Conservation (phyloP, 1,140 invertebrate species). For the Centruroides vittatus region DNA sequence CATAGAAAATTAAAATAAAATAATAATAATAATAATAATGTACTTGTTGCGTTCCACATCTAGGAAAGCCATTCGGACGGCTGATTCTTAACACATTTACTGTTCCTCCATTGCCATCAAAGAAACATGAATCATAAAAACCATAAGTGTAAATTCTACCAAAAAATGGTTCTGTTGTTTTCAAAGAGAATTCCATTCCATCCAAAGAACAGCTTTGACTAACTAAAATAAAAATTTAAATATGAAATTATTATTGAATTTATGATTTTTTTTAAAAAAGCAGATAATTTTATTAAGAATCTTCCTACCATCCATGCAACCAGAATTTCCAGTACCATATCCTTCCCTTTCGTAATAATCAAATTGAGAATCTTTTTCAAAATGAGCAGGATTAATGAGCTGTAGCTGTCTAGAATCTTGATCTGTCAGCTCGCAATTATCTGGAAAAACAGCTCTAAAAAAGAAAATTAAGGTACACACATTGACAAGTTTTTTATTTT, state of each 20-base stretch:
- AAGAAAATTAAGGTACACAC: constrained; percentile 22
- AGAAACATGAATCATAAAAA: constrained; percentile 80
- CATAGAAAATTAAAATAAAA: not conserved
- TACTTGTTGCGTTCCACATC: constrained; percentile 62
- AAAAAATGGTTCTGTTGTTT: constrained; percentile 72
- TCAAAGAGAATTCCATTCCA: constrained; percentile 81
- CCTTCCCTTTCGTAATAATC: constrained; percentile 62
- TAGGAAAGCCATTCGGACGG: constrained; percentile 73
- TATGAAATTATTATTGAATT: not conserved
- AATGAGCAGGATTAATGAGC: constrained; percentile 64
- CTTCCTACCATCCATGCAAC: constrained; percentile 19
- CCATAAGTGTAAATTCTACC: constrained; percentile 83
- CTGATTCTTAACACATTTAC: constrained; percentile 68
- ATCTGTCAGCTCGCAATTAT: constrained; percentile 80
- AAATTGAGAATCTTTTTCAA: constrained; percentile 64
- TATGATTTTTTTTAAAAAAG: too few species aligned
- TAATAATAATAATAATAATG: too few species aligned
- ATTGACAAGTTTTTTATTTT: not conserved
- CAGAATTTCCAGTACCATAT: constrained; percentile 3
- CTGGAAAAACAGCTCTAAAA: constrained; percentile 37
- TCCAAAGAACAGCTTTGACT: constrained; percentile 82
- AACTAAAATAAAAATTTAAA: constrained; percentile 6
- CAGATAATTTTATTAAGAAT: not conserved
- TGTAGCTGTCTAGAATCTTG: constrained; percentile 68
- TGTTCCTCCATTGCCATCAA: constrained; percentile 71